Evolutionary conservation across 2,888 invertebrate genomes (phyloP), one percentile per base, ranked within the genome.

Genomic region (Brenthis daphne): DNA sequence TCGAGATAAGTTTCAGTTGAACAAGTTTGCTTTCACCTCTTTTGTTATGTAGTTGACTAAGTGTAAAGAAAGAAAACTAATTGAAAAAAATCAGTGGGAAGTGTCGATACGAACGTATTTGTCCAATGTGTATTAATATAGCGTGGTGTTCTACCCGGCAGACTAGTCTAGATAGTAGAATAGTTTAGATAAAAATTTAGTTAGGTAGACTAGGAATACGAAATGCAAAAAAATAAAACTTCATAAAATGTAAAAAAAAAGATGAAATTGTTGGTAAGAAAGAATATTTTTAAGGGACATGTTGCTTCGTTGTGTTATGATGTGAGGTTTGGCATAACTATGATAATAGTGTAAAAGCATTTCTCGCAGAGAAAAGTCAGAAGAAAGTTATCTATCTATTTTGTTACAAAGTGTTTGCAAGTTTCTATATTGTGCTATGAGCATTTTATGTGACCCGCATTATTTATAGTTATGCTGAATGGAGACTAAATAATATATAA

Each of bases 211-310:
- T 93, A 93, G 93, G 84, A 87, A 90, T 93, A 93, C 93, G 93
- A 94, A 94, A 94, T 93, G 93, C 93, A 92, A 93, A 90, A 89
- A 92, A 88, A 82, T 90, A 91, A 88, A 92, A 89, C 86, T 88
- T 88, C 85, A 92, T 90, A 93, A 92, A 92, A 91, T 90, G 88
- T 90, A 93, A 92, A 93, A 93, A 92, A 90, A 93, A 91, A 88
- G 88, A 93, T 92, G 92, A 94, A 94, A 93, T 93, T 93, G 93
- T 94, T 92, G 91, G 90, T 93, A 93, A 94, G 93, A 93, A 93
- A 94, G 94, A 93, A 90, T 94, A 94, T 94, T 94, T 94, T 94
- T 94, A 94, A 92, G 91, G 92, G 86, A 91, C 90, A 91, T 92
- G 92, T 93, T 90, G 93, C 93, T 92, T 92, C 89, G 90, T 92